Conservation (phyloP, 2,113 vertebrate genomes). For the Circaetus gallicus region DNA sequence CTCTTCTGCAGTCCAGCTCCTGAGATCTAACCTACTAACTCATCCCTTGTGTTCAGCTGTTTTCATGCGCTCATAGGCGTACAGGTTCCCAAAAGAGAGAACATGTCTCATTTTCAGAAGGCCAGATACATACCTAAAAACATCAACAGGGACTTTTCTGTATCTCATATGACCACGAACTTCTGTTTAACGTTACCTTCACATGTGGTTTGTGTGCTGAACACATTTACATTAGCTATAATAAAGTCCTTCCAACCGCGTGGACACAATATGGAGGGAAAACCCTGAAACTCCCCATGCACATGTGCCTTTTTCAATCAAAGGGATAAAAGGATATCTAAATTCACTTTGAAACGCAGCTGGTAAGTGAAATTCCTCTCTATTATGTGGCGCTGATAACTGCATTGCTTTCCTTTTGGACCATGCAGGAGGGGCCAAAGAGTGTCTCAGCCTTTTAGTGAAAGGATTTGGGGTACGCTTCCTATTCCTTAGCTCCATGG, state of each 20-base stretch:
- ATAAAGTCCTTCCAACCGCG: neutral
- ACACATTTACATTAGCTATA: neutral
- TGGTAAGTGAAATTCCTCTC: neutral
- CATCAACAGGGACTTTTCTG: neutral
- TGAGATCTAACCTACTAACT: neutral
- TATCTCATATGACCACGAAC: neutral
- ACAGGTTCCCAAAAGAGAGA: neutral
- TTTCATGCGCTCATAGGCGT: neutral
- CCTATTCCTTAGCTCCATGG: neutral
- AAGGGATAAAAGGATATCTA: neutral
- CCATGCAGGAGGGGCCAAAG: neutral
- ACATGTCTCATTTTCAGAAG: neutral
- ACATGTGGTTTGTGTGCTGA: neutral
- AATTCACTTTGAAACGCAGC: constrained; percentile 16
- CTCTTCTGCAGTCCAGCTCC: neutral
- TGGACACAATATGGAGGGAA: neutral
- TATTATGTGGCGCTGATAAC: too few relatives aligned
- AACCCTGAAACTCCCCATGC: neutral
- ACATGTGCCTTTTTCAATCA: neutral
- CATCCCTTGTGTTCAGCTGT: neutral
- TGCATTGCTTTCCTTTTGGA: neutral
- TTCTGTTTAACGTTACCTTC: neutral
- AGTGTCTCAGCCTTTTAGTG: neutral
- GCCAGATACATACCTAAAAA: neutral
- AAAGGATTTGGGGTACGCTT: neutral